A percentile compares a stretch with the other conserved stretches of the same genome.
Evolutionary conservation across 1,140 invertebrate genomes (phyloP).

Genomic region (Hyles vespertilio): DNA sequence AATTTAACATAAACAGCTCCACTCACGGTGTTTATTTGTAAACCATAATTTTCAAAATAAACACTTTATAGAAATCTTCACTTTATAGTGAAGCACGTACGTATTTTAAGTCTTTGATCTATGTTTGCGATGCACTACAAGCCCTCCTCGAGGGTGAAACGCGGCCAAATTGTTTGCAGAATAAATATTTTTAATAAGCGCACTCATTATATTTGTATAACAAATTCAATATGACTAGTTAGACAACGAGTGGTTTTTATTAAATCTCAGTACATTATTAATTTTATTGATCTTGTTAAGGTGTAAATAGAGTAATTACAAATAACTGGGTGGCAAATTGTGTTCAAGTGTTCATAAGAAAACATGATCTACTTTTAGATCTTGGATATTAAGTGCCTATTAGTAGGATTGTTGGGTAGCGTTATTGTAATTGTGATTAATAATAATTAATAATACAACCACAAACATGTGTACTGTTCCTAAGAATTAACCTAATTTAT

Average conservation of each 20-base stretch:
- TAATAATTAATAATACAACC: too few relatives aligned
- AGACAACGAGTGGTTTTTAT: background rate
- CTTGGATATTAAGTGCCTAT: too few relatives aligned
- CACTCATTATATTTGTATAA: conserved; percentile 6
- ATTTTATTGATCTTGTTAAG: too few relatives aligned
- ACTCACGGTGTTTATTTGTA: background rate
- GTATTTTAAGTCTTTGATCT: conserved; percentile 53
- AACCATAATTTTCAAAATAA: conserved; percentile 17
- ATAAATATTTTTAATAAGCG: conserved; percentile 64
- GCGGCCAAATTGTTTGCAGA: conserved; percentile 45
- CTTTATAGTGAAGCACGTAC: conserved; percentile 24
- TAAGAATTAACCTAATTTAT: too few relatives aligned
- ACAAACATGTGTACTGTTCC: too few relatives aligned
- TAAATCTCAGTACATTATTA: too few relatives aligned
- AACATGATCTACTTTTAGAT: too few relatives aligned
- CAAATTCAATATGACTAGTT: conserved; percentile 5
- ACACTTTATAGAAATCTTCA: conserved; percentile 29
- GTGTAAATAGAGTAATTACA: too few relatives aligned
- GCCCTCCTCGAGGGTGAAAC: conserved; percentile 38
- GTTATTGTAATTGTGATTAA: too few relatives aligned
- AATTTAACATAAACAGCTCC: background rate
- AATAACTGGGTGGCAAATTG: too few relatives aligned
- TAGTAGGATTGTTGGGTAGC: too few relatives aligned
- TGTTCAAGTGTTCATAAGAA: too few relatives aligned
- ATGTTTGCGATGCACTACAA: conserved; percentile 51